phyloP scores from a whole-genome alignment of 2,888 invertebrate genomes.

The Arctia plantaginis region DNA sequence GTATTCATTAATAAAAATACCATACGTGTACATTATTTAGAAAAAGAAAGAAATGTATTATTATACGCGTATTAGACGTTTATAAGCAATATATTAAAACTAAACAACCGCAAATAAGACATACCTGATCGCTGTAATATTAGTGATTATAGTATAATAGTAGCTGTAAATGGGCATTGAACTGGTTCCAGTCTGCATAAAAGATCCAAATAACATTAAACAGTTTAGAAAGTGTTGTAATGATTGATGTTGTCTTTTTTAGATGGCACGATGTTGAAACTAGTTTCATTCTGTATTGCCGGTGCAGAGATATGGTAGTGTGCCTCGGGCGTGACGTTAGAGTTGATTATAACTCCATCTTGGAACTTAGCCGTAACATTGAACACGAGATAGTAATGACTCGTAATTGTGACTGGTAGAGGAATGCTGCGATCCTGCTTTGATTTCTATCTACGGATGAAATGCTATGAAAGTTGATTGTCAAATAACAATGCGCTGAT shows the following conservation, averaged over 20 bases:
- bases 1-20: no score
- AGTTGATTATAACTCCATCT: slow-evolving; percentile 48
- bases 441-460: background rate
- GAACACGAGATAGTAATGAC: slow-evolving; percentile 31
- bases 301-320: slow-evolving; percentile 39
- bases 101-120: slow-evolving; percentile 16
- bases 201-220: slow-evolving; percentile 62
- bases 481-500: background rate
- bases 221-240: slow-evolving; percentile 78
- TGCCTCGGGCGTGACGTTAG: slow-evolving; percentile 62
- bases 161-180: slow-evolving; percentile 40
- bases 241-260: slow-evolving; percentile 76
- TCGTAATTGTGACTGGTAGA: slow-evolving; percentile 32
- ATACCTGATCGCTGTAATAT: slow-evolving; percentile 21
- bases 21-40: background rate
- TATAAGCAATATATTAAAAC: background rate
- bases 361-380: slow-evolving; percentile 34
- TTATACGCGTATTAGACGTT: background rate
- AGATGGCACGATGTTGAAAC: slow-evolving; percentile 73
- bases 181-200: slow-evolving; percentile 45
- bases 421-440: slow-evolving; percentile 12
- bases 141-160: slow-evolving; percentile 24
- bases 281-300: slow-evolving; percentile 53
- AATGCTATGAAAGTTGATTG: background rate
- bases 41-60: background rate